These are phyloP conservation scores for Tryphoninae sp. DNA, from an alignment of 2,888 invertebrate species.

Conservation along the genomic window DNA sequence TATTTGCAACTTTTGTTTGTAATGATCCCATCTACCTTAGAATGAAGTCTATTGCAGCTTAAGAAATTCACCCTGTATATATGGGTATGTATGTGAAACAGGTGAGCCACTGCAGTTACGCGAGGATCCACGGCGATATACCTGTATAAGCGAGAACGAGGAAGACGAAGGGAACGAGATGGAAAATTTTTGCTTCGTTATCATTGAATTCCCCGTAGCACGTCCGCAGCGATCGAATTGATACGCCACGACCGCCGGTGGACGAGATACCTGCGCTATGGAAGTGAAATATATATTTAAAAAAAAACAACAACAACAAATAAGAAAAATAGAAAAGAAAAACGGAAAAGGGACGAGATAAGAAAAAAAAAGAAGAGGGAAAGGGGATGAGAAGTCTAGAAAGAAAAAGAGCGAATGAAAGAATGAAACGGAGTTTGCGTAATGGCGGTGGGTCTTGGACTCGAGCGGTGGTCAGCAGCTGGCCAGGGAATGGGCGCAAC, in stretches of 20 bases:
- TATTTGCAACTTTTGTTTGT: no score
- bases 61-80: no score
- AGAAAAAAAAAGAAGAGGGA: conserved; percentile 5
- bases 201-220: conserved; percentile 39
- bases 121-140: conserved; percentile 3
- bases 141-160: conserved; percentile 18
- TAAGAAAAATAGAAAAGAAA: background rate
- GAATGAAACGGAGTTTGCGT: conserved; percentile 52
- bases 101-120: conserved; percentile 60
- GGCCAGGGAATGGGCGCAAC: conserved; percentile 8
- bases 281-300: background rate
- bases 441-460: conserved; percentile 61
- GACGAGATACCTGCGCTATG: background rate
- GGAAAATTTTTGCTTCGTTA: conserved; percentile 48
- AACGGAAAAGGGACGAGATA: conserved; percentile 22
- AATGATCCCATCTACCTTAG: no score
- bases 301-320: background rate
- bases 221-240: conserved; percentile 16
- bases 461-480: conserved; percentile 47
- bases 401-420: conserved; percentile 46
- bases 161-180: conserved; percentile 1
- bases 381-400: conserved; percentile 8
- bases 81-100: conserved; percentile 30
- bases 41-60: no score
- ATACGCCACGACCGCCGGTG: conserved; percentile 1